Base-by-base conservation (phyloP, 1,140 invertebrate genomes). In the Brachionus rubens region DNA sequence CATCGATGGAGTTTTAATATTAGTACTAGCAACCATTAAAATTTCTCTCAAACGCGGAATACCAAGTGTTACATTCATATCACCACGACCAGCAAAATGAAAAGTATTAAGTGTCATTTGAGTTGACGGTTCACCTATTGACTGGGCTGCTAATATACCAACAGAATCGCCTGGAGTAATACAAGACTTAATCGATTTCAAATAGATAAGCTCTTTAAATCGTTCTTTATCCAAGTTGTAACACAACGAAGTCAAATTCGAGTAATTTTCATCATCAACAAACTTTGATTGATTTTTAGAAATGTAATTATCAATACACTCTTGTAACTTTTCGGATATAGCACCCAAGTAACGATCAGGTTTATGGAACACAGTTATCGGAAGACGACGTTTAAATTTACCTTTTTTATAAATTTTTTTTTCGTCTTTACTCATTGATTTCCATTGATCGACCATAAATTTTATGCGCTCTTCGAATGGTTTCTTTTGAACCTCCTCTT, bases 31-130 rank as follows among this genome's bases (percentile, higher is more conserved):
- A 78, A 92, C 91, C 93, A 98, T 97, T 0, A 99, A 86, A 78
- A 99, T 96, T 88, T 99, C 97, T 80, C 94, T 86, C 1, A 99
- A 86, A 79, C 96, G 88, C 0, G 96, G 96, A 79, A 98, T 98
- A 80, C 86, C 96, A 0, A 99, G 86, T 0, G 97, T 99, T 0
- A 99, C 95, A 84, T 99, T 99, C 94, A 99, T 98, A 85, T 99
- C 97, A 87, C 96, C 95, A 86, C 94, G 89, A 83, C 97, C 97
- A 79, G 97, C 96, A 86, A 98, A 98, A 83, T 99, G 97, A 85
- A 99, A 99, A 40, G 97, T 99, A 81, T 99, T 99, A 78, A 99
- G 83, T 79, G 97, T 99, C 96, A 99, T 99, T 87, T 99, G 96
- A 75, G 97, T 99, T 2, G 95, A 98, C 0, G 96, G 96, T 86